A percentile compares a stretch with the other conserved stretches of the same genome.
Evolutionary conservation across 2,797 vertebrate species (phyloP).

Genomic region (Helicolenus hilgendorfi): DNA sequence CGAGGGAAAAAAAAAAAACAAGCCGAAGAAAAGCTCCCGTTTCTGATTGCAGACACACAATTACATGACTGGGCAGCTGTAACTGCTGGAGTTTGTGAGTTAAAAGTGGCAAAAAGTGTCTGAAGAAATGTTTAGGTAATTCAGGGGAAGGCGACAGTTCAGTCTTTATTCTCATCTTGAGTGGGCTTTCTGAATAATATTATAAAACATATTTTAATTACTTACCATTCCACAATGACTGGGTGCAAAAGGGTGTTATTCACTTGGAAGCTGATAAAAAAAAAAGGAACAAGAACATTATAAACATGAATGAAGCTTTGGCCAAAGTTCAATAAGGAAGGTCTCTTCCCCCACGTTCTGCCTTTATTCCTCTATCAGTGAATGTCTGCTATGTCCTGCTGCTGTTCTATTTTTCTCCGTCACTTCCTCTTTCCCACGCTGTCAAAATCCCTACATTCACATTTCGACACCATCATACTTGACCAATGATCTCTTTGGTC

Average conservation of each 20-base stretch:
- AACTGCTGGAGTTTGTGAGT: not conserved
- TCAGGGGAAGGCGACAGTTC: not conserved
- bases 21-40: constrained; percentile 1
- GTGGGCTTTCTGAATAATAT: not conserved
- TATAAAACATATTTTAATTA: constrained; percentile 16
- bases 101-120: constrained; percentile 1
- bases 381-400: not conserved
- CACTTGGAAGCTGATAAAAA: constrained; percentile 91
- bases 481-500: not conserved
- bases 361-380: not conserved
- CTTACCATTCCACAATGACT: constrained; percentile 97
- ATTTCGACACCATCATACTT: not conserved
- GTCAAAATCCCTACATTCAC: not conserved
- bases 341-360: not conserved
- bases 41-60: constrained; percentile 36
- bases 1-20: constrained; percentile 10
- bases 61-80: not conserved
- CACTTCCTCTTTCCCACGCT: not conserved
- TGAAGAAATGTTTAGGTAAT: not conserved
- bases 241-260: constrained; percentile 95
- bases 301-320: not conserved
- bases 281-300: not conserved
- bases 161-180: not conserved
- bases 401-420: not conserved
- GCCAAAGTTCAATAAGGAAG: not conserved